Base-by-base conservation (phyloP, 2,797 vertebrate genomes). In the Pseudochaenichthys georgianus region DNA sequence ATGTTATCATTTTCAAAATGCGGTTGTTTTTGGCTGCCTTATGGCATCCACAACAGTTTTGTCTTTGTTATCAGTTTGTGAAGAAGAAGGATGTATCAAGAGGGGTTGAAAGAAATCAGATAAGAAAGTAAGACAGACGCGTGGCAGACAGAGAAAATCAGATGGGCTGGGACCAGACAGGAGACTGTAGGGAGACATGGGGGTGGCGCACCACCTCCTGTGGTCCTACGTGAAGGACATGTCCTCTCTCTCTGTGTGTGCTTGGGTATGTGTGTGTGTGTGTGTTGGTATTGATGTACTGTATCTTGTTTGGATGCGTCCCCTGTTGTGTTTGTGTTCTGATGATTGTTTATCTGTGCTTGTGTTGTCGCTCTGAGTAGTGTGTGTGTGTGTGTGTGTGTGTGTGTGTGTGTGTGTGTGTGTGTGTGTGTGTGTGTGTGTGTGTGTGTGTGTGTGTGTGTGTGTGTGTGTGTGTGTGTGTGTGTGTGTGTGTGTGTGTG, bases 171-270 rank as follows among this genome's bases (percentile, higher is more conserved):
- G 74, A 82, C 41, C 75, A 86, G 85, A 86, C 81, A 72, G 75
- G 73, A 72, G 28, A 50, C 75, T 64, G 75, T 53, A 73, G 31
- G 70, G 64, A 84, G 79, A 80, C 65, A 34, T 46, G 10, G 38
- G 41, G 48, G 48, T 71, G 80, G 70, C 1, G 47, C 48, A 81
- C 63, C 81, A 84, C 87, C 87, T 84, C 87, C 89, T 80, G 88
- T 74, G 82, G 81, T 83, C 75, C 70, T 76, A 78, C 54, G 21
- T 87, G 83, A 90, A 90, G 85, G 87, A 89, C 86, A 73, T 88
- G 41, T 80, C 61, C 15, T 63, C 28, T 57, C 13, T 64, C 16
- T 64, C 57, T 69, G 31, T 17, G 15, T 19, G 23, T 59, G 47
- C 45, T 54, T 63, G 70, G 51, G 54, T 68, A 60, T 21, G 21